Evolutionary conservation across 2,888 invertebrate species (phyloP).

Genomic region (Chloroclystis v-ata): DNA sequence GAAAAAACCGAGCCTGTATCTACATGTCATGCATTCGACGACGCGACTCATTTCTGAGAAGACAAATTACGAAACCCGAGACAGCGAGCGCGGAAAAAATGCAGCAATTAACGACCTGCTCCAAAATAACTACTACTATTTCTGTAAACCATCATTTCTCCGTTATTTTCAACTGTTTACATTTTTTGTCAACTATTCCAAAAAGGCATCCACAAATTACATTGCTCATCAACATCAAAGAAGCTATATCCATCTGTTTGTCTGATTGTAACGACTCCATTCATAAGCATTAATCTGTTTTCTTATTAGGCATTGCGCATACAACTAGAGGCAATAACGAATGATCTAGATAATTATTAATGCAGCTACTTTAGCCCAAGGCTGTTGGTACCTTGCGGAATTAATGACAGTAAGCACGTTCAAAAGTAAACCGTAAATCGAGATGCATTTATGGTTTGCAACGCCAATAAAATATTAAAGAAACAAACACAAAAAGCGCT

Average conservation of each 20-base stretch:
- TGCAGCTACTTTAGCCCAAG: conserved; percentile 53
- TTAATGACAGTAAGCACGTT: conserved; percentile 57
- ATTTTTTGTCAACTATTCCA: conserved; percentile 51
- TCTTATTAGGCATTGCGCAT: conserved; percentile 40
- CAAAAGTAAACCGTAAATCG: conserved; percentile 66
- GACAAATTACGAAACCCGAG: conserved; percentile 75
- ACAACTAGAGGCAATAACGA: conserved; percentile 52
- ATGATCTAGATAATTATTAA: conserved; percentile 58
- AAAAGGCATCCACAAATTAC: conserved; percentile 44
- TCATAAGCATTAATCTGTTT: conserved; percentile 39
- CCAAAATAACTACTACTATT: conserved; percentile 66
- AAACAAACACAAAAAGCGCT: conserved; percentile 58
- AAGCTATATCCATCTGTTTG: conserved; percentile 34
- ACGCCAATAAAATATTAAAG: conserved; percentile 69
- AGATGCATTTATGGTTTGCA: conserved; percentile 60
- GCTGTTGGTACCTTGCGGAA: conserved; percentile 51
- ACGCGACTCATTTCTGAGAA: conserved; percentile 77
- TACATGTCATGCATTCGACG: conserved; percentile 74
- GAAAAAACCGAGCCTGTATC: conserved; percentile 49
- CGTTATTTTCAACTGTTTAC: conserved; percentile 64
- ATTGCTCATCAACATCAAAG: conserved; percentile 48
- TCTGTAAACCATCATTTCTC: conserved; percentile 60
- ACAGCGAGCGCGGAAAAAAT: conserved; percentile 69
- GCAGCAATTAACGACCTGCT: conserved; percentile 71
- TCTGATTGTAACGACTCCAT: conserved; percentile 40